Percentiles rank a stretch among this genome's conserved stretches.
Evolutionary conservation across 2,113 vertebrate species (phyloP).

Genomic region (Xenopus borealis): DNA sequence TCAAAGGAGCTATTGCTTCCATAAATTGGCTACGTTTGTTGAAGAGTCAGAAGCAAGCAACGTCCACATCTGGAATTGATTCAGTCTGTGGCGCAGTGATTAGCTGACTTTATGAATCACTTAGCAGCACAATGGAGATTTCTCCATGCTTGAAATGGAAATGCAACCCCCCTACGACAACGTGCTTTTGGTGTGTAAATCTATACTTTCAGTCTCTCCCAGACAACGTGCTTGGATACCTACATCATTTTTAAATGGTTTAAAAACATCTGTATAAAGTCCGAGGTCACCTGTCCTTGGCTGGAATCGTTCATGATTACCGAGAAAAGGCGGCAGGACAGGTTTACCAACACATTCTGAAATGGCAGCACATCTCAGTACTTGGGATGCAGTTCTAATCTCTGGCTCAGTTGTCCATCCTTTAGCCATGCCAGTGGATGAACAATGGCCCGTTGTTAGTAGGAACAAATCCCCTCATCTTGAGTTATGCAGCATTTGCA

Average conservation of each 20-base stretch:
- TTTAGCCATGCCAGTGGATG: not conserved
- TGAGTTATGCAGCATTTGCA: not conserved
- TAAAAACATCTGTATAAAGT: slow-evolving; percentile 39
- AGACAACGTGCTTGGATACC: slow-evolving; percentile 37
- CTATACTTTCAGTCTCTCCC: slow-evolving; percentile 26
- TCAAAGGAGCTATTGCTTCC: slow-evolving; percentile 31
- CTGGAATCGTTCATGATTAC: slow-evolving; percentile 29
- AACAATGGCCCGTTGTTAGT: slow-evolving; percentile 3
- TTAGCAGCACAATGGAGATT: slow-evolving; percentile 9
- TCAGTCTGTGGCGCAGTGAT: slow-evolving; percentile 23
- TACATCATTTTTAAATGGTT: slow-evolving; percentile 42
- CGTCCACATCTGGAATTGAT: slow-evolving; percentile 32
- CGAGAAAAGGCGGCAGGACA: slow-evolving; percentile 26
- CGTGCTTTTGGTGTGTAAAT: slow-evolving; percentile 26
- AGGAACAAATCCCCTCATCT: not conserved
- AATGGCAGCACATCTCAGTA: not conserved
- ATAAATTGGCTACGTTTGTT: slow-evolving; percentile 18
- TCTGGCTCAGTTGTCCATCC: slow-evolving; percentile 1
- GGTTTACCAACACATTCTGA: slow-evolving; percentile 16
- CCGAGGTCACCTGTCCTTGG: slow-evolving; percentile 38
- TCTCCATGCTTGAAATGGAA: slow-evolving; percentile 7
- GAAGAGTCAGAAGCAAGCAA: slow-evolving; percentile 4
- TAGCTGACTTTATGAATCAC: slow-evolving; percentile 11
- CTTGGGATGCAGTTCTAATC: not conserved
- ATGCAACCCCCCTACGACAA: not conserved